Base-by-base conservation (phyloP, 2,797 vertebrate species). In the Avahi laniger region DNA sequence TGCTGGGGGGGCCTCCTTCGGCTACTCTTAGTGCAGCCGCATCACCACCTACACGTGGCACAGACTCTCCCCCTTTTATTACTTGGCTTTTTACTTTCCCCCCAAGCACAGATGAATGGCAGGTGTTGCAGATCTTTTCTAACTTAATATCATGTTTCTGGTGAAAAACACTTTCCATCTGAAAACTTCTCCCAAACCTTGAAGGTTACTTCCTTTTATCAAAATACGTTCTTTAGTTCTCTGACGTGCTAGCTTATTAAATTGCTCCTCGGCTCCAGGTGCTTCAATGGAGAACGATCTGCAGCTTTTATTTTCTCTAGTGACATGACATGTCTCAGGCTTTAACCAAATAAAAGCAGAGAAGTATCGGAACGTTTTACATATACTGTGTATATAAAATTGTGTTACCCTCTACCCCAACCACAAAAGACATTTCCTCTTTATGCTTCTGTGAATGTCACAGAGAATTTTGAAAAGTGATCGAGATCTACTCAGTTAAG, bases 71-170 rank as follows among this genome's bases (percentile, higher is more conserved):
- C 20, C 35, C 12, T 52, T 97, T 94, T 94, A 75, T 93, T 95
- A 75, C 35, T n/a, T 52, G 4, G 7, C 17, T 93, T 82, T 93
- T 48, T 48, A 26, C 41, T 75, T 92, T 75, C 75, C 70, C 65
- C 82, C 43, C 61, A 76, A 80, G 86, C 82, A 30, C 63, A 83
- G 63, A 91, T 73, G 82, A 97, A 70, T 87, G 87, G 46, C 61
- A 93, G 85, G 76, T 93, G 20, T 70, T 93, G 84, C 28, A 89
- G 67, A 91, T 95, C 91, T 97, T 95, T 95, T 88, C 61, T 95
- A 96, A 96, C 61, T 96, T 87, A 91, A 90, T 95, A 92, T 96
- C 95, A 89, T 72, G 57, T 92, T 86, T 96, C 78, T 83, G 46
- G 52, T 2, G 57, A 50, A 61, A 91, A 73, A 59, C 20, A n/a